Evolutionary conservation across 2,888 invertebrate species (phyloP).

Genomic region (Bugula neritina): DNA sequence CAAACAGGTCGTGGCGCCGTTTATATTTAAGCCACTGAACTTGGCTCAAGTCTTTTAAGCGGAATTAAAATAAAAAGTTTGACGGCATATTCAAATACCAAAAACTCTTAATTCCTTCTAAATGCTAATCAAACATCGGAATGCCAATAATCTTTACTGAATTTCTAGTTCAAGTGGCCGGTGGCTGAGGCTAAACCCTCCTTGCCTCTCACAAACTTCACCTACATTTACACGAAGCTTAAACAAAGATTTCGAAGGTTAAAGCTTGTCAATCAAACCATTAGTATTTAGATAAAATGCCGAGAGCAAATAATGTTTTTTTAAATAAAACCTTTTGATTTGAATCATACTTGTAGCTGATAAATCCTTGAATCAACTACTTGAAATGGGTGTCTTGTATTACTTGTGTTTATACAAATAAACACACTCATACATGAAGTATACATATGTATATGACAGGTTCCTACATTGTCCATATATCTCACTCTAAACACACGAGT

Average conservation of each 20-base stretch:
- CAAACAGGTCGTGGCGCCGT: not conserved
- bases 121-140: constrained; percentile 6
- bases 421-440: too few relatives aligned
- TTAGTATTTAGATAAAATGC: not conserved
- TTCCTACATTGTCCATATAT: too few relatives aligned
- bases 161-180: not conserved
- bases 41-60: not conserved
- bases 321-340: not conserved
- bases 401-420: too few relatives aligned
- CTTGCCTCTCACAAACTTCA: not conserved
- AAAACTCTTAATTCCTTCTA: constrained; percentile 13
- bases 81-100: not conserved
- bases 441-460: too few relatives aligned
- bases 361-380: constrained; percentile 16
- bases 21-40: not conserved
- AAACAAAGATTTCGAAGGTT: not conserved
- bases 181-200: not conserved
- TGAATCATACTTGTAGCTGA: not conserved
- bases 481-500: too few relatives aligned
- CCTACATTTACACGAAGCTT: not conserved
- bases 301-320: too few relatives aligned
- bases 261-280: not conserved
- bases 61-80: not conserved
- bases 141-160: not conserved
- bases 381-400: not conserved